These are phyloP conservation scores for Ahaetulla prasina DNA, from an alignment of 2,113 vertebrate genomes.

Conservation along the genomic window DNA sequence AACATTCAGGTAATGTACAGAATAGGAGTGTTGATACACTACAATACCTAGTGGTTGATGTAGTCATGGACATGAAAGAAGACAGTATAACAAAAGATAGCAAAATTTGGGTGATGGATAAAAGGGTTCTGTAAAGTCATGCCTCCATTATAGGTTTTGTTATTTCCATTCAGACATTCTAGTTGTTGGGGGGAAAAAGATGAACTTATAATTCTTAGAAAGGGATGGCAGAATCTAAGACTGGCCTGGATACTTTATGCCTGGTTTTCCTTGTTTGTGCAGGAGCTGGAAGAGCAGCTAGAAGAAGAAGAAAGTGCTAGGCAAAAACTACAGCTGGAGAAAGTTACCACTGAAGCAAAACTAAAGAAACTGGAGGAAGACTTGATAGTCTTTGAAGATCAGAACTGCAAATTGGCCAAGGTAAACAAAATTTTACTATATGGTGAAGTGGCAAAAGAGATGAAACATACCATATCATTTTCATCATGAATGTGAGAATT, in stretches of 20 bases:
- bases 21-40: neutral
- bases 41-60: neutral
- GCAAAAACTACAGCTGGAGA: constrained; percentile 95
- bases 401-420: constrained; percentile 90
- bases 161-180: neutral
- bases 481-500: neutral
- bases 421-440: constrained; percentile 60
- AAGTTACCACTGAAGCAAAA: constrained; percentile 91
- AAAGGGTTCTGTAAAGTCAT: neutral
- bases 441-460: neutral
- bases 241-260: neutral
- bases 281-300: constrained; percentile 96
- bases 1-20: constrained; percentile 81
- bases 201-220: neutral
- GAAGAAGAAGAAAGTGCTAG: constrained; percentile 94
- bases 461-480: neutral
- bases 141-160: neutral
- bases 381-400: constrained; percentile 90
- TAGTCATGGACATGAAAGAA: neutral
- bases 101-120: neutral
- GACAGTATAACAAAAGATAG: neutral
- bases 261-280: neutral
- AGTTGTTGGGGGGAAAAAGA: neutral
- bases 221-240: too few relatives aligned
- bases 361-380: constrained; percentile 94